Evolutionary conservation across 2,888 invertebrate species (phyloP).

Genomic region (Xestia rhomboidea): DNA sequence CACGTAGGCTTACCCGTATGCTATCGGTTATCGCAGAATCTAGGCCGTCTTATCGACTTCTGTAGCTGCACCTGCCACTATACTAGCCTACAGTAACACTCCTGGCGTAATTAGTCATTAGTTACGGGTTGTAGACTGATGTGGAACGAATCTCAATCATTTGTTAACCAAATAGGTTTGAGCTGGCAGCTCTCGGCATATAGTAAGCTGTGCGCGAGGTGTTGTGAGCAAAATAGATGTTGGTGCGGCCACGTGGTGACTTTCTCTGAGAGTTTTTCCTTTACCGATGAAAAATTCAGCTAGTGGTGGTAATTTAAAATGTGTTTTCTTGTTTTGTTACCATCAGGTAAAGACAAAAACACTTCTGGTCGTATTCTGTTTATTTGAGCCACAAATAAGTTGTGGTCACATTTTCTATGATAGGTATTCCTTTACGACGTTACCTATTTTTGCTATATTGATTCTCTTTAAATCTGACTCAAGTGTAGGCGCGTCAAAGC

Average conservation of each 20-base stretch:
- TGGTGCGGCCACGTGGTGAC: conserved; percentile 26
- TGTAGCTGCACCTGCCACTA: conserved; percentile 69
- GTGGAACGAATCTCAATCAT: conserved; percentile 67
- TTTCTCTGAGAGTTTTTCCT: not conserved
- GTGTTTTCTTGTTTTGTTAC: not conserved
- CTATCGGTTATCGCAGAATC: conserved; percentile 69
- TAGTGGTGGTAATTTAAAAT: not conserved
- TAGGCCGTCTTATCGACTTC: conserved; percentile 78
- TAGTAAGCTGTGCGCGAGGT: conserved; percentile 36
- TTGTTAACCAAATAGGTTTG: conserved; percentile 68
- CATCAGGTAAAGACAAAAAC: too few relatives aligned
- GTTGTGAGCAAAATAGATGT: conserved; percentile 40
- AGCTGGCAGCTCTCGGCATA: conserved; percentile 28
- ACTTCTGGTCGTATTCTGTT: not conserved
- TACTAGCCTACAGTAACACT: conserved; percentile 51
- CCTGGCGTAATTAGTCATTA: conserved; percentile 66
- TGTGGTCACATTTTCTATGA: not conserved
- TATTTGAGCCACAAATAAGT: not conserved
- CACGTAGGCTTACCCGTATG: conserved; percentile 33
- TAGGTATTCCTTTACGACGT: not conserved
- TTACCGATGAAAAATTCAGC: not conserved
- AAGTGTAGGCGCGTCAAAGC: conserved; percentile 40
- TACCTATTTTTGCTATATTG: conserved; percentile 30
- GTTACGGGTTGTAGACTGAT: conserved; percentile 60
- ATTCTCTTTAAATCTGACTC: conserved; percentile 46